Base-by-base conservation (phyloP, 2,113 vertebrate species). In the Laticauda laticaudata region DNA sequence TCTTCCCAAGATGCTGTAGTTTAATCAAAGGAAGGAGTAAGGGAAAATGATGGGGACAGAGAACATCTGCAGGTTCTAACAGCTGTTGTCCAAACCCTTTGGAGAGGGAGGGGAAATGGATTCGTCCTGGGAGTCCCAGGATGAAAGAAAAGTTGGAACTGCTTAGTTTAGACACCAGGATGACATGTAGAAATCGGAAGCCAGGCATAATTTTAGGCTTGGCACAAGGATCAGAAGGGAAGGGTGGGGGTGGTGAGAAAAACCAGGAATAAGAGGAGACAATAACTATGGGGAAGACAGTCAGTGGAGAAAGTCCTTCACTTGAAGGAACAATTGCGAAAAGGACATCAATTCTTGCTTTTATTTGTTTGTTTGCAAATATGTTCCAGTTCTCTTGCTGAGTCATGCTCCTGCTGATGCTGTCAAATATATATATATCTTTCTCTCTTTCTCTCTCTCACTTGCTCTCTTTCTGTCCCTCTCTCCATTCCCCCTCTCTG, bases 371-470 rank as follows among this genome's bases (percentile, higher is more conserved):
- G 3, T 0, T n/a, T 59, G 53, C 86, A 89, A 39, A 45, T 51
- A 57, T 81, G 57, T 7, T 53, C 86, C 92, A 86, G 0, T 7
- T 59, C 0, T n/a, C 7, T 0, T 0, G 55, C 26, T 56, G 43
- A 75, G n/a, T 48, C 92, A 69, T 0, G 0, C 86, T 88, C 61
- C 91, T 88, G 86, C 43, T 21, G 51, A 57, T 21, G 39, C 20
- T 39, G 23, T 61, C 15, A 4, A 23, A 0, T 1, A 0, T 0
- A 0, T 0, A 0, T 3, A 23, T 59, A 23, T 24, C 57, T 10
- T 24, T 10, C 24, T 24, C 56, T 21, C 56, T 23, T 2, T 23
- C 6, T 7, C 20, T 23, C 5, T 2, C 57, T 2, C 57, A 8
- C 8, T 26, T 8, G 3, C 23, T 59, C 8, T 26, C 23, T 26